Conservation (phyloP, 2,888 invertebrate species). For the Phyto melanocephala region DNA sequence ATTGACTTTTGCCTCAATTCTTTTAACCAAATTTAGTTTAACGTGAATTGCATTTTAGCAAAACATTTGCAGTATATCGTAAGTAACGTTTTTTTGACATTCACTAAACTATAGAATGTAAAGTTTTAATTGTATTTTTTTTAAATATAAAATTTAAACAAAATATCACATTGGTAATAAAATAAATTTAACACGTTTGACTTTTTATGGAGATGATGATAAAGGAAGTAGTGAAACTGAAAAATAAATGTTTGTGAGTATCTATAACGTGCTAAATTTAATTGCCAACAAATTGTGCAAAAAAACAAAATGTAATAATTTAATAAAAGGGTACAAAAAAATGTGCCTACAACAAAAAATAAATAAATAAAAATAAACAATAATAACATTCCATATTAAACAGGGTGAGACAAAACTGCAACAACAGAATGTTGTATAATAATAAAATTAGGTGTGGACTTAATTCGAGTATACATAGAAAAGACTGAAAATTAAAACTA, state of each 20-base stretch:
- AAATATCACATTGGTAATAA: conserved; percentile 55
- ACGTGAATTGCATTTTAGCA: conserved; percentile 43
- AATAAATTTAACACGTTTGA: conserved; percentile 50
- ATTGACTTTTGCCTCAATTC: conserved; percentile 55
- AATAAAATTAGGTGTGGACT: no score
- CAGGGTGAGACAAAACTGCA: background rate
- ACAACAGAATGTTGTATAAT: background rate
- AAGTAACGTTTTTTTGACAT: background rate
- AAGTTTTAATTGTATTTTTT: conserved; percentile 57
- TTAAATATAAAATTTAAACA: background rate
- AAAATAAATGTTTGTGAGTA: conserved; percentile 35
- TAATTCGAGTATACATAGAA: no score
- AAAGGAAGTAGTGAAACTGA: conserved; percentile 28
- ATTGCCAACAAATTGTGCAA: conserved; percentile 47
- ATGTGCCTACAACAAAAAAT: conserved; percentile 13
- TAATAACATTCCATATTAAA: background rate
- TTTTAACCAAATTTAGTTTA: conserved; percentile 57
- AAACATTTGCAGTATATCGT: conserved; percentile 20
- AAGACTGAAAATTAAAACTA: no score
- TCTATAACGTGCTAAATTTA: conserved; percentile 49
- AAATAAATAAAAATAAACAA: background rate
- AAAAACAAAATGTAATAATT: conserved; percentile 24
- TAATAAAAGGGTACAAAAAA: conserved; percentile 24
- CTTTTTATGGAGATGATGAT: background rate
- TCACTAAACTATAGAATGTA: conserved; percentile 3